A percentile compares a stretch with the other conserved stretches of the same genome.
phyloP scores from a whole-genome alignment of 2,797 vertebrate species.

The Myioborus miniatus region DNA sequence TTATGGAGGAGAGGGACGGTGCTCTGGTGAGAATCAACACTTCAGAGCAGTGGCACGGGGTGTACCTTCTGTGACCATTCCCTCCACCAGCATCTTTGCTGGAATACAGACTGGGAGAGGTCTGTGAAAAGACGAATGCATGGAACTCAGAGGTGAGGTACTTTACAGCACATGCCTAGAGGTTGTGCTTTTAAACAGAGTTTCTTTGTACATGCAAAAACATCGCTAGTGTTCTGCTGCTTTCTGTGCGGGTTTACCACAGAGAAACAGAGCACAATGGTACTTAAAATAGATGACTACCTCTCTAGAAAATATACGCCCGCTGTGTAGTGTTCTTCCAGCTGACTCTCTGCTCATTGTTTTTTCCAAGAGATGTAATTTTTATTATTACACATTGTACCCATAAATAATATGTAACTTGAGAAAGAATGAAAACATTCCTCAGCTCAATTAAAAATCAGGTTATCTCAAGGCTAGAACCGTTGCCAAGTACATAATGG shows the following conservation, averaged over 20 bases:
- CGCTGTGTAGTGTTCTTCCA: slow-evolving; percentile 8
- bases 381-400: slow-evolving; percentile 61
- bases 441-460: slow-evolving; percentile 68
- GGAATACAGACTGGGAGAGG: not conserved
- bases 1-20: not conserved
- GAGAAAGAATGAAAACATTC: slow-evolving; percentile 63
- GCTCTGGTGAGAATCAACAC: not conserved
- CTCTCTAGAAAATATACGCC: slow-evolving; percentile 31
- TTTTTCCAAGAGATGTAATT: slow-evolving; percentile 56
- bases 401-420: slow-evolving; percentile 64
- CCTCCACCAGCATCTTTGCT: not conserved
- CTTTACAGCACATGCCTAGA: not conserved
- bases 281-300: slow-evolving; percentile 58
- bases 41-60: not conserved
- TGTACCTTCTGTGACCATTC: not conserved
- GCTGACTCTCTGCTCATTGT: slow-evolving; percentile 38
- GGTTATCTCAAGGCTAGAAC: slow-evolving; percentile 61
- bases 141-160: not conserved
- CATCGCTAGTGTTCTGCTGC: not conserved
- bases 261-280: slow-evolving; percentile 22
- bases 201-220: slow-evolving; percentile 8
- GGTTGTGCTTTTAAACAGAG: slow-evolving; percentile 12
- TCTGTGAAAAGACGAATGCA: not conserved
- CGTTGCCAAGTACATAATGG: slow-evolving; percentile 53
- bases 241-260: slow-evolving; percentile 16